Conservation (phyloP, 2,797 vertebrate genomes). For the Lagodon rhomboides region DNA sequence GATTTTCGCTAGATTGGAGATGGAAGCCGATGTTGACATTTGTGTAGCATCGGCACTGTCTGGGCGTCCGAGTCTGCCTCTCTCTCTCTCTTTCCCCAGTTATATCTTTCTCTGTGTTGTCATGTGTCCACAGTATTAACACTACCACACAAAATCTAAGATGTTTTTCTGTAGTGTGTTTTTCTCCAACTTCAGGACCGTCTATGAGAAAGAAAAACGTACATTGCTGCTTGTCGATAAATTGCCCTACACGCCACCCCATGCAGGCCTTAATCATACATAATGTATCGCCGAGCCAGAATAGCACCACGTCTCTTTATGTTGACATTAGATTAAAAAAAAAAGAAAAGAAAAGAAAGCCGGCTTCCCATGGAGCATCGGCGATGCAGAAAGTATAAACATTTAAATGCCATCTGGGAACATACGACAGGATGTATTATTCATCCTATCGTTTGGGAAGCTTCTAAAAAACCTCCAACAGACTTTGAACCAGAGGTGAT, state of each 20-base stretch:
- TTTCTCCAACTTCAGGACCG: neutral
- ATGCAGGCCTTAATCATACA: conserved; percentile 24
- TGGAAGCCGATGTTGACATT: conserved; percentile 76
- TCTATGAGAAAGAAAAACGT: neutral
- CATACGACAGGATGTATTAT: conserved; percentile 26
- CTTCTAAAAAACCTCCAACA: conserved; percentile 25
- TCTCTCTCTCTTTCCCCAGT: conserved; percentile 14
- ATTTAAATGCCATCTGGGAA: conserved; percentile 37
- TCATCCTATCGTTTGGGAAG: conserved; percentile 28
- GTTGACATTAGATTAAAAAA: conserved; percentile 15
- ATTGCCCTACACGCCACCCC: conserved; percentile 5
- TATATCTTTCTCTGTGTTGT: conserved; percentile 3
- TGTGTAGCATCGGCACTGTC: conserved; percentile 71
- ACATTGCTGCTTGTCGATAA: conserved; percentile 8
- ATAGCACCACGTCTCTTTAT: conserved; percentile 17
- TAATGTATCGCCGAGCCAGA: conserved; percentile 39
- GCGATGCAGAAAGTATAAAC: conserved; percentile 25
- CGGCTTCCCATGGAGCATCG: conserved; percentile 12
- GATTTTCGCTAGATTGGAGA: conserved; percentile 79
- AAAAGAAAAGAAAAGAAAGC: neutral
- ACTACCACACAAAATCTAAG: neutral
- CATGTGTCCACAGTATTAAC: conserved; percentile 16
- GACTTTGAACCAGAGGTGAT: conserved; percentile 39
- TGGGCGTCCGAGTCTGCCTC: conserved; percentile 50
- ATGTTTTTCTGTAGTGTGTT: neutral